Conservation (phyloP, 2,113 vertebrate species). For the Pantherophis guttatus region DNA sequence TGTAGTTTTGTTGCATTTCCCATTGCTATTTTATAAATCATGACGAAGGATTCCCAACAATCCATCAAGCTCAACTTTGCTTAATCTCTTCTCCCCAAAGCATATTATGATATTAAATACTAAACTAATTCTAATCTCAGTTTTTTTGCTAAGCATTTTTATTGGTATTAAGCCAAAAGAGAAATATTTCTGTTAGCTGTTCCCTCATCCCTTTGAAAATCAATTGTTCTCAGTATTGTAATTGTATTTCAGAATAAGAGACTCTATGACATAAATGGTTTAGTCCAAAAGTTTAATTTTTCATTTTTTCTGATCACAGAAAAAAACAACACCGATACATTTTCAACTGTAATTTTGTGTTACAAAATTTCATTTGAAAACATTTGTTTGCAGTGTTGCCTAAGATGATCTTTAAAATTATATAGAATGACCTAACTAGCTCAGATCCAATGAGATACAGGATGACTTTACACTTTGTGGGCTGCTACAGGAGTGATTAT, state of each 20-base stretch:
- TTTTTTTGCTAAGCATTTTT: constrained; percentile 40
- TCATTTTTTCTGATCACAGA: background rate
- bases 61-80: constrained; percentile 66
- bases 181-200: background rate
- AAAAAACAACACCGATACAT: background rate
- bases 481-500: background rate
- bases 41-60: constrained; percentile 65
- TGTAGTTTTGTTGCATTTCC: constrained; percentile 69
- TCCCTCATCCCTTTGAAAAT: background rate
- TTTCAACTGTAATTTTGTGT: background rate
- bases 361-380: background rate
- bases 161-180: background rate
- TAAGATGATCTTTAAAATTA: background rate
- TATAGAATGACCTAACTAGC: background rate
- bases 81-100: constrained; percentile 47
- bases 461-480: background rate
- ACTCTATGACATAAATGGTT: background rate
- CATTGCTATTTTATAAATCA: constrained; percentile 61
- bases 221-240: background rate
- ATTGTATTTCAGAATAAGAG: background rate
- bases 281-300: background rate
- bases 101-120: constrained; percentile 51
- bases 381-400: background rate
- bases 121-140: constrained; percentile 56
- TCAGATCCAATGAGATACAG: background rate